These are phyloP conservation scores for Onychomys arenicola DNA, from an alignment of 2,797 vertebrate genomes.

Conservation along the genomic window DNA sequence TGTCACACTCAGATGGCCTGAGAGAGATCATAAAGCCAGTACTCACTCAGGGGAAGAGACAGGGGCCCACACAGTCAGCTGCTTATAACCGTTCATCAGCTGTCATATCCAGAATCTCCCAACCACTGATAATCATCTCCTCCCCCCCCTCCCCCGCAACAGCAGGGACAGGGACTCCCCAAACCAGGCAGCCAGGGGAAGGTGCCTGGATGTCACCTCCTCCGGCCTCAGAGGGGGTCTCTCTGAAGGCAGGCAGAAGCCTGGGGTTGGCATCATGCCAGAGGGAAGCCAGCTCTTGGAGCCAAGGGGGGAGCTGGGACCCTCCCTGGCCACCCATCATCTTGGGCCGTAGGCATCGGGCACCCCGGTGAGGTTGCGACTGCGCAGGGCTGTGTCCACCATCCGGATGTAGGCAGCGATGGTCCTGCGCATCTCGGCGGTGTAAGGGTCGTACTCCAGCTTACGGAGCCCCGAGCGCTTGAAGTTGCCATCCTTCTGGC, in stretches of 20 bases:
- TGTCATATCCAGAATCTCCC: background rate
- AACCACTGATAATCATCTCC: background rate
- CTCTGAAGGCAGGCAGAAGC: slow-evolving; percentile 77
- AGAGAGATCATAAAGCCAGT: background rate
- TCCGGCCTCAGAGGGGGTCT: slow-evolving; percentile 66
- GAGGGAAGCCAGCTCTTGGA: background rate
- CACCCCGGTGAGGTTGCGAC: slow-evolving; percentile 93
- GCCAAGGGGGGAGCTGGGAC: background rate
- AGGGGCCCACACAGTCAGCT: background rate
- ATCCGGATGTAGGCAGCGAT: slow-evolving; percentile 94
- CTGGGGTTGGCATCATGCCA: slow-evolving; percentile 62
- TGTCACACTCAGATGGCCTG: background rate
- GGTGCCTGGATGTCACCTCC: slow-evolving; percentile 61
- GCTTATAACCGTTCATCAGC: background rate
- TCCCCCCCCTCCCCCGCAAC: background rate
- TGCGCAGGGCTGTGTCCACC: slow-evolving; percentile 92
- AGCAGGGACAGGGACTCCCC: background rate
- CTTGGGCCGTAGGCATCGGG: slow-evolving; percentile 96
- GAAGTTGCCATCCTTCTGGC: slow-evolving; percentile 98
- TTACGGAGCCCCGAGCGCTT: slow-evolving; percentile 97
- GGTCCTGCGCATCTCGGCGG: slow-evolving; percentile 91
- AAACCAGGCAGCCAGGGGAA: background rate
- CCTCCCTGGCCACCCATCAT: slow-evolving; percentile 88
- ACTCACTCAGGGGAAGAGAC: background rate
- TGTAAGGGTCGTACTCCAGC: slow-evolving; percentile 97